Evolutionary conservation across 2,797 vertebrate species (phyloP).

Genomic region (Artibeus jamaicensis): DNA sequence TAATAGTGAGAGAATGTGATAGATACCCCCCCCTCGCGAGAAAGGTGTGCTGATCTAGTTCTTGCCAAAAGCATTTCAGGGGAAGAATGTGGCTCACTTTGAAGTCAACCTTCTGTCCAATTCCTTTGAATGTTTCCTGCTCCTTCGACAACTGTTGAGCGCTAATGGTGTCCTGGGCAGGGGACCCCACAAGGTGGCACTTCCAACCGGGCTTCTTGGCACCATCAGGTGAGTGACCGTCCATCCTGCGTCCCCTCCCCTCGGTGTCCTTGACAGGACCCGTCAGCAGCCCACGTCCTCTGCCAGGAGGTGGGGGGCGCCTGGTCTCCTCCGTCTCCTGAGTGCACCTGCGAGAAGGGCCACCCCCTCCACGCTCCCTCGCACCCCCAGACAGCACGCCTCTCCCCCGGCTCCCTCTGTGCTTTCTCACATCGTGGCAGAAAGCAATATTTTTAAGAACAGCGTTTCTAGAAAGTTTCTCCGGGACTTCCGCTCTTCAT

Average conservation of each 20-base stretch:
- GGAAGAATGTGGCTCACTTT: not conserved
- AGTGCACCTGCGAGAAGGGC: not conserved
- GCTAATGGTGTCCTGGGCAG: rapidly evolving
- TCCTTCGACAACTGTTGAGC: not conserved
- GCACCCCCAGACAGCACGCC: rapidly evolving
- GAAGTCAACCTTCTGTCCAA: not conserved
- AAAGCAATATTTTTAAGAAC: not conserved
- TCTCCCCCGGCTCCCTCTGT: rapidly evolving
- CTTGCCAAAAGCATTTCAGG: not conserved
- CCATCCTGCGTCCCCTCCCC: rapidly evolving
- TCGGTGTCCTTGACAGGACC: not conserved
- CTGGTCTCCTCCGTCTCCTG: not conserved
- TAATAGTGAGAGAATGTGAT: not conserved
- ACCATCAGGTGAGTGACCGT: rapidly evolving
- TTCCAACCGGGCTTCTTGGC: rapidly evolving
- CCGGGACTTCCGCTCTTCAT: not conserved
- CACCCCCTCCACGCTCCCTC: not conserved
- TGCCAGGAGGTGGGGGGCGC: not conserved
- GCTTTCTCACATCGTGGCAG: not conserved
- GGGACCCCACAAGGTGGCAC: not conserved
- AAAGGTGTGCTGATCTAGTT: not conserved
- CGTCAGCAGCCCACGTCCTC: not conserved
- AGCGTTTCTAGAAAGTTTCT: not conserved
- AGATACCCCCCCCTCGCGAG: rapidly evolving
- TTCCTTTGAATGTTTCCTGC: not conserved